Base-by-base conservation (phyloP, 2,113 vertebrate genomes). In the Chaetodon auriga region DNA sequence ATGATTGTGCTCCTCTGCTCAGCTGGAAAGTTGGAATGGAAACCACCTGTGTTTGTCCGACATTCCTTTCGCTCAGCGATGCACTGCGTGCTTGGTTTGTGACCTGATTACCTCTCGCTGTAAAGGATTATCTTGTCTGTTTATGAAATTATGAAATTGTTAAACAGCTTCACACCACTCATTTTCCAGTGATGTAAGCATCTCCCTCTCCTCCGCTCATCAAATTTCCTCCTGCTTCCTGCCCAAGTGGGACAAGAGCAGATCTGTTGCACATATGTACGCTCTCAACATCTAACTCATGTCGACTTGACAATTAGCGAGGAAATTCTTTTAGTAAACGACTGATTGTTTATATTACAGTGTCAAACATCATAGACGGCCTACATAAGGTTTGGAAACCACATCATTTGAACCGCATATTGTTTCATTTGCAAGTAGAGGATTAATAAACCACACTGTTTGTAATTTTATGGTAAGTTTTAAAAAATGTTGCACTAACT, bases 91-190 rank as follows among this genome's bases (percentile, higher is more conserved):
- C 15, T 74, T 41, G 68, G 35, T 69, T 81, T 85, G 78, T 86
- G 87, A 86, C 81, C 92, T 90, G 89, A 91, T 92, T 92, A 88
- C 75, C 72, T 86, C 14, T 58, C 19, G 36, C 74, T 87, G 89
- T 74, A 51, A 85, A 78, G 77, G 88, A 92, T 93, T 84, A 86
- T 89, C 87, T 92, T 83, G 90, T 91, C 90, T 94, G 90, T 93
- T 91, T 94, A 86, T 88, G 85, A 89, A 92, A 92, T 92, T 90
- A 91, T 85, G 58, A 89, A 91, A 92, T 75, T 53, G 80, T 89
- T 82, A 84, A 89, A 89, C 85, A 80, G 69, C 70, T 89, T 89
- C 85, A 84, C 83, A 78, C 76, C 30, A n/a, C 75, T 78, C 64
- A 82, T 89, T 90, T 93, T 90, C 89, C 78, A 87, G 78, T 83